These are phyloP conservation scores for Caenorhabditis elegans DNA, from an alignment of 1,140 invertebrate genomes.

Conservation along the genomic window WBcel235 BX284605.5:3685501-3686000, in stretches of 20 bases:
- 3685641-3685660: too few species aligned
- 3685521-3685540: too few species aligned
- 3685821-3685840: slow-evolving; percentile 25
- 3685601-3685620: too few species aligned
- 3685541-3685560: too few species aligned
- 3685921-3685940: slow-evolving; percentile 8
- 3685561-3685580: too few species aligned
- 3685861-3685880: background rate
- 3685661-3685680: background rate
- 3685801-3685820: too few species aligned
- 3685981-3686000: background rate
- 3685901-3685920: background rate
- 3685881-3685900: background rate
- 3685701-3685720: background rate
- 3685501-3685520: too few species aligned
- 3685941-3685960: background rate
- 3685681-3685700: background rate
- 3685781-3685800: background rate
- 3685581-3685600: too few species aligned
- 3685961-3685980: background rate
- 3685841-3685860: slow-evolving; percentile 20
- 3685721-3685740: background rate
- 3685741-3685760: background rate
- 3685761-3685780: background rate
- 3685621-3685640: too few species aligned